Evolutionary conservation across 2,113 vertebrate species (phyloP).

Genomic region (Tetraodon nigroviridis): DNA sequence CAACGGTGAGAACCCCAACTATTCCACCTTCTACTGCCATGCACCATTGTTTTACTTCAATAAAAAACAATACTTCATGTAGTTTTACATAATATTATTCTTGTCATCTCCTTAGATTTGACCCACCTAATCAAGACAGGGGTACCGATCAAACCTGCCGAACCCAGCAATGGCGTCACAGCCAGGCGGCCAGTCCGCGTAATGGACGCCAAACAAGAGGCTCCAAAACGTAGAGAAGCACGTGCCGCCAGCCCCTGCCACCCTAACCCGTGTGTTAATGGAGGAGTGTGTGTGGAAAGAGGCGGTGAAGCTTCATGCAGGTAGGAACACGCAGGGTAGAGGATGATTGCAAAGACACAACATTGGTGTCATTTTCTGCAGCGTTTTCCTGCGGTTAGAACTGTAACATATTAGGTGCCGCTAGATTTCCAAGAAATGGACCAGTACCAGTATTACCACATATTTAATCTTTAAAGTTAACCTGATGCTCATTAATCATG

Average conservation of each 20-base stretch:
- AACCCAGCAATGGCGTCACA: not conserved
- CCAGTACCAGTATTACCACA: no score
- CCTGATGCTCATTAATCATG: no score
- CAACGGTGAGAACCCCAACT: constrained; percentile 69
- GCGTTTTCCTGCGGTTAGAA: no score
- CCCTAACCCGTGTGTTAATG: constrained; percentile 82
- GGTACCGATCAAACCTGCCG: constrained; percentile 54
- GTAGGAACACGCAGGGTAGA: constrained; percentile 44
- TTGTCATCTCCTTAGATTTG: constrained; percentile 71
- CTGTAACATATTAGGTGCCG: no score
- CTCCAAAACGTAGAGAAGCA: constrained; percentile 50
- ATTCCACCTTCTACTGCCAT: not conserved
- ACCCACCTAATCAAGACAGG: constrained; percentile 79
- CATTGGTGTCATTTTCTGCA: not conserved
- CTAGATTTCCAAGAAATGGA: no score
- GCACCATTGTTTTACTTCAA: not conserved
- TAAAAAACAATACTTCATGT: not conserved
- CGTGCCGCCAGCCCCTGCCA: constrained; percentile 68
- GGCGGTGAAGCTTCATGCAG: constrained; percentile 81
- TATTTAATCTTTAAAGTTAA: no score
- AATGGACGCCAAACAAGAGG: constrained; percentile 44
- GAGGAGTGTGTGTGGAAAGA: constrained; percentile 76
- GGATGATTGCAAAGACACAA: not conserved
- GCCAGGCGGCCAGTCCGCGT: constrained; percentile 49
- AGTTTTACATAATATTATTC: no score